Conservation (phyloP, 2,797 vertebrate species). For the Anniella stebbinsi region DNA sequence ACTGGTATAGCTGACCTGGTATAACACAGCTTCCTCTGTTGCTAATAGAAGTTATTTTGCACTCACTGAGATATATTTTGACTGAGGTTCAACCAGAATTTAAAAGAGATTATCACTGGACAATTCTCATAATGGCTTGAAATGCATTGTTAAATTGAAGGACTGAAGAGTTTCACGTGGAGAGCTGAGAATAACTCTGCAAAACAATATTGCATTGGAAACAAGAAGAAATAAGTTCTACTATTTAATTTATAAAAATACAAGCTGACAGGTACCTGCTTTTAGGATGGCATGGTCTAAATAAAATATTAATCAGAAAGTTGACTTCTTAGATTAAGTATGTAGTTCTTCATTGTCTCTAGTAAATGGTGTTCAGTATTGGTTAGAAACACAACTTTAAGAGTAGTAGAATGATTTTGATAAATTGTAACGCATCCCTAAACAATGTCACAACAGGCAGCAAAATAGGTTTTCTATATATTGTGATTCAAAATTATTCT, state of each 20-base stretch:
- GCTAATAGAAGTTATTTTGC: not conserved
- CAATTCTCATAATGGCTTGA: not conserved
- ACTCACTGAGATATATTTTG: too few species aligned
- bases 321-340: not conserved
- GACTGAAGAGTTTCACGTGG: not conserved
- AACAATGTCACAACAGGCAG: not conserved
- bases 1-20: not conserved
- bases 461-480: not conserved
- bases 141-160: not conserved
- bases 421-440: not conserved
- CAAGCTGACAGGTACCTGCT: not conserved
- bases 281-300: not conserved
- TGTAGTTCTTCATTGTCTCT: too few species aligned
- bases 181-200: not conserved
- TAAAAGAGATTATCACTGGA: not conserved
- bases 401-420: too few species aligned
- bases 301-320: constrained; percentile 14
- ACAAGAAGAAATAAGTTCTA: not conserved
- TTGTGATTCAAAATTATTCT: not conserved
- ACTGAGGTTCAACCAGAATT: not conserved
- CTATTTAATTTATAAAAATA: not conserved
- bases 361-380: not conserved
- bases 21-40: not conserved
- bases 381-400: not conserved
- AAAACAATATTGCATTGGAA: not conserved